A percentile compares a stretch with the other conserved stretches of the same genome.
Conservation (phyloP, 1,140 invertebrate genomes). For the Aricia agestis region DNA sequence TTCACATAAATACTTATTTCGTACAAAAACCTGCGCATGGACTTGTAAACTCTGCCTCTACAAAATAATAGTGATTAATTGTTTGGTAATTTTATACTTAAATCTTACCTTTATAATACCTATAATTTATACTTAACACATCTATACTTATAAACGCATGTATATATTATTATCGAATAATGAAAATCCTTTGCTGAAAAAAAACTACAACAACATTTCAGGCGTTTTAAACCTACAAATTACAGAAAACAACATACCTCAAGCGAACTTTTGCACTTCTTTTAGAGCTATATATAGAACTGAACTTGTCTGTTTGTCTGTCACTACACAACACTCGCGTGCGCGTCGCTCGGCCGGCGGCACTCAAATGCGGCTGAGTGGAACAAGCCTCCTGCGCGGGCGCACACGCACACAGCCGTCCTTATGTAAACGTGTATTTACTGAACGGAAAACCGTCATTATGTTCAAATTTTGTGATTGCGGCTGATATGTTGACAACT, state of each 20-base stretch:
- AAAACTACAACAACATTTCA: too few species aligned
- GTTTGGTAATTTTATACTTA: too few species aligned
- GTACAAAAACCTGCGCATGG: too few species aligned
- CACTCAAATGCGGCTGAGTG: conserved; percentile 67
- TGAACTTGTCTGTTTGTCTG: neutral
- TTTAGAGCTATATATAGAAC: conserved; percentile 30
- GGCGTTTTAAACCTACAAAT: too few species aligned
- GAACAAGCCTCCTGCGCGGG: conserved; percentile 60
- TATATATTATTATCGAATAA: too few species aligned
- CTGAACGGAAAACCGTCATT: conserved; percentile 55
- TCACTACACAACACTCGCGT: conserved; percentile 33
- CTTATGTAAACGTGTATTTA: conserved; percentile 58
- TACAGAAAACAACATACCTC: conserved; percentile 24
- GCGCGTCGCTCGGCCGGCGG: conserved; percentile 31
- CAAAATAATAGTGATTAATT: too few species aligned
- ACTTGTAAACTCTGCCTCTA: too few species aligned
- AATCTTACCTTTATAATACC: too few species aligned
- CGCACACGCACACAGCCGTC: conserved; percentile 38
- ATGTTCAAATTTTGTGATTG: conserved; percentile 43
- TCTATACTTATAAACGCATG: too few species aligned
- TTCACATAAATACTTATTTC: too few species aligned
- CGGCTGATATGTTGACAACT: conserved; percentile 32
- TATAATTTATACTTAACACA: too few species aligned
- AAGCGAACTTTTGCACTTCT: conserved; percentile 31
- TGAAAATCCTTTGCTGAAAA: too few species aligned